These are phyloP conservation scores for Hormaphis cornu DNA, from an alignment of 1,140 invertebrate species.

Conservation along the genomic window DNA sequence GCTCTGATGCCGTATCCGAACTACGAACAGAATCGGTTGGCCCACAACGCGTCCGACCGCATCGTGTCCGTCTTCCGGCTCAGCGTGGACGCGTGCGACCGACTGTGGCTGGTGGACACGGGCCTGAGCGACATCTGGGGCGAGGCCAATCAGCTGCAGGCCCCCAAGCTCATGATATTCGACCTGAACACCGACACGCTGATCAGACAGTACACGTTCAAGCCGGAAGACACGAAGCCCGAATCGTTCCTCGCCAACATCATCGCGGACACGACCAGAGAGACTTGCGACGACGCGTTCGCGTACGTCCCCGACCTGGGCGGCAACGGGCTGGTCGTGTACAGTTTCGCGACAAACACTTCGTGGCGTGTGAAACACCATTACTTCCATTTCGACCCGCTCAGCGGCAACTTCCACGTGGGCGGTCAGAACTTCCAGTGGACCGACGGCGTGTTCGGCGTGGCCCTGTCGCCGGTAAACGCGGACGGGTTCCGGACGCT, in stretches of 20 bases:
- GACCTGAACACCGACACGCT: slow-evolving; percentile 61
- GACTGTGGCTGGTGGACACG: slow-evolving; percentile 67
- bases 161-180: slow-evolving; percentile 58
- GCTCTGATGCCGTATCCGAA: slow-evolving; percentile 61
- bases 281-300: slow-evolving; percentile 60
- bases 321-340: slow-evolving; percentile 63
- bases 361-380: slow-evolving; percentile 68
- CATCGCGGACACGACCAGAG: slow-evolving; percentile 56
- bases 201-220: slow-evolving; percentile 53
- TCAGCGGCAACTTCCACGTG: slow-evolving; percentile 58
- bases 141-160: slow-evolving; percentile 47
- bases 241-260: slow-evolving; percentile 66
- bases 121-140: slow-evolving; percentile 56
- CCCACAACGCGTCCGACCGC: slow-evolving; percentile 47
- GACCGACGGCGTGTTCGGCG: slow-evolving; percentile 64
- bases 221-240: slow-evolving; percentile 52
- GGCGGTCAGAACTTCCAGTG: slow-evolving; percentile 61
- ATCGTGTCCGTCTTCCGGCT: slow-evolving; percentile 65
- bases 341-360: slow-evolving; percentile 58
- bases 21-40: slow-evolving; percentile 54
- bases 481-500: slow-evolving; percentile 57
- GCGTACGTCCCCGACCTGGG: slow-evolving; percentile 66
- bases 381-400: slow-evolving; percentile 70
- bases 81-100: slow-evolving; percentile 59
- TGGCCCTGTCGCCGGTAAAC: slow-evolving; percentile 51